Conservation (phyloP, 2,888 invertebrate genomes). For the Gerris lacustris region DNA sequence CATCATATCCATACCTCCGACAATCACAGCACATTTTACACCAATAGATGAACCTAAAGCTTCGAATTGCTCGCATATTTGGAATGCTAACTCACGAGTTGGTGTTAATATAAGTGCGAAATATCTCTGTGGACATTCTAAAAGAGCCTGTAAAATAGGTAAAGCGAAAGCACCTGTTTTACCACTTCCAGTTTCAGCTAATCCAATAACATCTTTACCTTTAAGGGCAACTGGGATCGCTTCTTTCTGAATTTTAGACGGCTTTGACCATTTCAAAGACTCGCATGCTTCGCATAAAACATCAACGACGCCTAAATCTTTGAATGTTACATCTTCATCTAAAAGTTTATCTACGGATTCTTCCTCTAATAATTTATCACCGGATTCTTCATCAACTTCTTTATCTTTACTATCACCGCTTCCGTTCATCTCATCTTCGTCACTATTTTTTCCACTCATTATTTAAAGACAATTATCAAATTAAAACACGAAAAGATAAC, state of each 20-base stretch:
- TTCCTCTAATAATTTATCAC: no score
- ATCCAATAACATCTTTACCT: constrained; percentile 67
- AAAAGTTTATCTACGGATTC: no score
- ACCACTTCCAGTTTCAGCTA: constrained; percentile 81
- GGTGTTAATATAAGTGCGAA: constrained; percentile 90
- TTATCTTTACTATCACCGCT: no score
- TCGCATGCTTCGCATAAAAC: constrained; percentile 81
- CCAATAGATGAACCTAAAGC: constrained; percentile 86
- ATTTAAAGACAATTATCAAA: no score
- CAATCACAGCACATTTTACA: constrained; percentile 89
- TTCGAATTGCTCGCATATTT: constrained; percentile 96
- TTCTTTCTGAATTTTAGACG: constrained; percentile 90
- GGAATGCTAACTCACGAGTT: constrained; percentile 93
- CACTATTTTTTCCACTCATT: no score
- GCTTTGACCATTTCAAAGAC: constrained; percentile 83
- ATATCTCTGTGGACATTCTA: constrained; percentile 85
- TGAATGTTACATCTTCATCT: no score
- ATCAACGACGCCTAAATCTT: constrained; percentile 60
- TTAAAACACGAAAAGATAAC: no score
- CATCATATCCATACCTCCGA: constrained; percentile 98
- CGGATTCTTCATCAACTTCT: no score
- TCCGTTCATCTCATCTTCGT: no score
- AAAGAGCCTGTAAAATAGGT: constrained; percentile 81
- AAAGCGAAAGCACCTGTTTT: constrained; percentile 97
- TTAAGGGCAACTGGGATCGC: constrained; percentile 81